These are phyloP conservation scores for Harpegnathos saltator DNA, from an alignment of 1,140 invertebrate species.

Conservation along the genomic window DNA sequence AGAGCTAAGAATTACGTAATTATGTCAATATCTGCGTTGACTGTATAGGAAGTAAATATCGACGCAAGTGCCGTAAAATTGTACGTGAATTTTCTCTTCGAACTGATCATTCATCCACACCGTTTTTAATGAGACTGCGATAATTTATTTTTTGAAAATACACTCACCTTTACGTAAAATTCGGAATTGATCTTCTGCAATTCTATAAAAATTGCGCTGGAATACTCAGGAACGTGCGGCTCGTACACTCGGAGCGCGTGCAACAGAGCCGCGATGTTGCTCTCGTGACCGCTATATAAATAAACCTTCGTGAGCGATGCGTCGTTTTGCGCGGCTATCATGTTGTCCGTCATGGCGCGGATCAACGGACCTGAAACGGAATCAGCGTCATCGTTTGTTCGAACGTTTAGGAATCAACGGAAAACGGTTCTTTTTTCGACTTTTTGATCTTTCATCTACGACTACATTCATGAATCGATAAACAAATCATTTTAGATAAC, in stretches of 20 bases:
- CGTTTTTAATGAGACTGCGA: neutral
- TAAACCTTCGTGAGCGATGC: conserved; percentile 84
- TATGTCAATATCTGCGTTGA: no score
- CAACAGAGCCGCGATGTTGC: conserved; percentile 89
- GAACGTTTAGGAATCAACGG: neutral
- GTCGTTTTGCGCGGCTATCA: conserved; percentile 77
- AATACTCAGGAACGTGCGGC: conserved; percentile 86
- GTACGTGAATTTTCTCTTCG: no score
- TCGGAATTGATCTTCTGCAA: conserved; percentile 67
- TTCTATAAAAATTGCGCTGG: conserved; percentile 83
- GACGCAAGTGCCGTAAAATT: no score
- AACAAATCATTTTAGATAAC: neutral
- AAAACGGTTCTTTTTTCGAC: neutral
- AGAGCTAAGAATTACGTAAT: no score
- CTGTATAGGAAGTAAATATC: no score
- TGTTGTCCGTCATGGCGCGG: conserved; percentile 86
- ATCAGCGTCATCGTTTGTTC: neutral
- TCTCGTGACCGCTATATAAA: conserved; percentile 90
- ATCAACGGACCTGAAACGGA: conserved; percentile 85
- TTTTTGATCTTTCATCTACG: neutral
- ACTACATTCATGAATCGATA: neutral
- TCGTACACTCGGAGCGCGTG: conserved; percentile 88
- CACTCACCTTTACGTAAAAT: conserved; percentile 86
- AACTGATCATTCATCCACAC: neutral
- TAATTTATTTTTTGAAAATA: neutral